Base-by-base conservation (phyloP, 1,140 invertebrate genomes). In the Odontomachus brunneus region DNA sequence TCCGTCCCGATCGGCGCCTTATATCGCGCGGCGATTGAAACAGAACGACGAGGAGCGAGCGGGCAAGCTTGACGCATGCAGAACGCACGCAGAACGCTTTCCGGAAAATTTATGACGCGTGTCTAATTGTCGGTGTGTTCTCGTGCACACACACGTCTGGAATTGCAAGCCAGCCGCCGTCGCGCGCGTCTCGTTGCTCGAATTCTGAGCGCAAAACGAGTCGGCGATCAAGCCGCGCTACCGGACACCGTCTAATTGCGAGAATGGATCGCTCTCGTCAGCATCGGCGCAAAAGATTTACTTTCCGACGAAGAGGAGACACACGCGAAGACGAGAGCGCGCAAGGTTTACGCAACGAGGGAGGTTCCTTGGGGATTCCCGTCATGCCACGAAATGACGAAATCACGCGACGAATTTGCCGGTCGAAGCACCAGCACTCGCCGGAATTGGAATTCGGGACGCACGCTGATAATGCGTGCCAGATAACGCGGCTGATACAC, bases 61-160 rank as follows among this genome's bases (percentile, higher is more conserved):
- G 72, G 48, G 24, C 57, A 38, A 11, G 57, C 29, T 49, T 62
- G 72, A 75, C 38, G n/a, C 72, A 63, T 49, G 33, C 72, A 62
- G 72, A 74, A 29, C 72, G 72, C 72, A 63, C 29, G 55, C 72
- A 48, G 72, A 74, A 29, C 72, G 72, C 72, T 75, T 75, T 75
- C 57, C 55, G 57, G 57, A 75, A 75, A 75, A 75, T 75, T 75
- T 75, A 75, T 63, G 57, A 49, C 72, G 72, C 38, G 57, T 44
- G 59, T 63, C 57, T 75, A 75, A 75, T 75, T 63, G 72, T 49
- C 72, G 57, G 38, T 63, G 57, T 63, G 72, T 75, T 75, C 72
- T 24, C 29, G 38, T 14, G 72, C 38, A 5, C 38, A 11, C 29
- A 63, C 29, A 63, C 2, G 5, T 49, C 38, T 75, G 72, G 63